Base-by-base conservation (phyloP, 2,888 invertebrate species). In the Lapara coniferarum region DNA sequence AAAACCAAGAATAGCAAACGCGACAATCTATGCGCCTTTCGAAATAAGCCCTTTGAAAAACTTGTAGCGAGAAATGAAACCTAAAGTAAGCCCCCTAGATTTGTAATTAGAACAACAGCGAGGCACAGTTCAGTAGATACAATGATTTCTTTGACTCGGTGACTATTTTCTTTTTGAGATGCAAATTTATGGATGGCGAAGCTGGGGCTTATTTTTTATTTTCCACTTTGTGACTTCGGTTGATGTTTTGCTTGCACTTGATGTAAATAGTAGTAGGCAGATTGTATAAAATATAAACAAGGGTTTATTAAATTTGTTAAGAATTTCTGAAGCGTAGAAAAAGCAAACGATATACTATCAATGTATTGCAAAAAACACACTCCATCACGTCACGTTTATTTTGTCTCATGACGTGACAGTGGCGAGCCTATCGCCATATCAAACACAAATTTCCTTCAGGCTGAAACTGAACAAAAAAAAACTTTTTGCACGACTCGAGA, bases 41-140 rank as follows among this genome's bases (percentile, higher is more conserved):
- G 12, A 63, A 63, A 63, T 63, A 63, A 49, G 63, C 13, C 63
- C 63, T 63, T 19, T 49, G 49, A 63, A 63, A 58, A 46, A 63
- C 63, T 63, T 63, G 63, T 49, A 63, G 49, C 63, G 63, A 59
- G 59, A 59, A 44, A 59, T 46, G 46, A 59, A 56, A 46, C 63
- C 12, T 46, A 46, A 49, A 46, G 19, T 63, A 49, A 63, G 25
- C 56, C 19, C 10, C 19, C 63, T 49, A 63, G 63, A 19, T 63
- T 49, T 63, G 49, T 63, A 49, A 63, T 63, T 63, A 63, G 49
- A 49, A 63, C 19, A 63, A 49, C 13, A 49, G 46, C 19, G 12
- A 7, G 37, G 14, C 13, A 46, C 25, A 13, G 46, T 19, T 63
- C 19, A 49, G 63, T 49, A 56, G 25, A 25, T 49, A 63, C 13